These are phyloP conservation scores for Cavia aperea DNA, from an alignment of 2,113 vertebrate species.

Conservation along the genomic window DNA sequence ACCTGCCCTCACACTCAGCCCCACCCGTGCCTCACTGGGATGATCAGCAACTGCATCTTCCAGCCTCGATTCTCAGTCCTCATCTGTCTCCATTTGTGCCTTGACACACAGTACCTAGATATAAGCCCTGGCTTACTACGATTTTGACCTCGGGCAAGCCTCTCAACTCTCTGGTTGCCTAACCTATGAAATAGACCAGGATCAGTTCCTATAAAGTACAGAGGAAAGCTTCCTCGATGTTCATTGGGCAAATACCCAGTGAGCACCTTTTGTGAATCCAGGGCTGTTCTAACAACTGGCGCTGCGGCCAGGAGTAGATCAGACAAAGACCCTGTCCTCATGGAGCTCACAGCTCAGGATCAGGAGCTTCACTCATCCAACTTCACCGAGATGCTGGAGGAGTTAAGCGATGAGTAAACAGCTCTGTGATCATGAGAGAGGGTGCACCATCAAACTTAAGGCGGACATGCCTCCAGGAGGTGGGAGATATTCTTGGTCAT, in stretches of 20 bases:
- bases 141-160: background rate
- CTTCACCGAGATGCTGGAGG: background rate
- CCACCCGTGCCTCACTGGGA: background rate
- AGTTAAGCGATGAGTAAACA: background rate
- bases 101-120: background rate
- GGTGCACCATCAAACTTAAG: background rate
- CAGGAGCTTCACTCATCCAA: background rate
- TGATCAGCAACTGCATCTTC: background rate
- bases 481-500: slow-evolving; percentile 49
- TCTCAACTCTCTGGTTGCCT: background rate
- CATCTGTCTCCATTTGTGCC: background rate
- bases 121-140: background rate
- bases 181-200: background rate
- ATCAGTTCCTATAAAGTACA: background rate
- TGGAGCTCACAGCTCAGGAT: background rate
- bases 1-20: background rate
- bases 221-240: background rate
- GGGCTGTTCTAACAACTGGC: background rate
- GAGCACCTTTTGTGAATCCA: background rate
- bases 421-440: background rate
- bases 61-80: background rate
- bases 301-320: background rate
- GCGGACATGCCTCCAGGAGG: slow-evolving; percentile 37
- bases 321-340: background rate
- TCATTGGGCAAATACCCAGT: background rate